A percentile compares a stretch with the other conserved stretches of the same genome.
Evolutionary conservation across 2,888 invertebrate genomes (phyloP).

Genomic region (Anthophora plumipes): DNA sequence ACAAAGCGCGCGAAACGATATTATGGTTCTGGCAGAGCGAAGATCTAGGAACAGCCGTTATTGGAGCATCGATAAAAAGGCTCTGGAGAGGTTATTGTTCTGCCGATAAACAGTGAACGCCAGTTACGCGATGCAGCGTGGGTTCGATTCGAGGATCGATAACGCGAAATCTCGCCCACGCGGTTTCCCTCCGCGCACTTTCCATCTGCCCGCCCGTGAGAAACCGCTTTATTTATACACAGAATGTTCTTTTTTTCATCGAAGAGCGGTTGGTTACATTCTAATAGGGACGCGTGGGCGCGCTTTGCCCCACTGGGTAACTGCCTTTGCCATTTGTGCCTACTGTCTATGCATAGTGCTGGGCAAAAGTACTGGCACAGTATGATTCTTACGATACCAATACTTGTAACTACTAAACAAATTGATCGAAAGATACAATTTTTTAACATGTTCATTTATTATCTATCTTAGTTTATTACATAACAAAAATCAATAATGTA

Average conservation of each 20-base stretch:
- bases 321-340: neutral
- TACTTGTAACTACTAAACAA: too few species aligned
- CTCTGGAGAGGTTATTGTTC: slow-evolving; percentile 44
- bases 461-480: too few species aligned
- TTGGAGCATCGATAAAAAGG: slow-evolving; percentile 49
- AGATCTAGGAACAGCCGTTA: slow-evolving; percentile 24
- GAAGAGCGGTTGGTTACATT: neutral
- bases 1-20: neutral
- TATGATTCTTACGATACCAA: too few species aligned
- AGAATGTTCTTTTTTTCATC: slow-evolving; percentile 49
- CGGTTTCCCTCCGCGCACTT: slow-evolving; percentile 48
- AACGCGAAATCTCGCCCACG: slow-evolving; percentile 58
- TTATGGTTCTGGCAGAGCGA: slow-evolving; percentile 7
- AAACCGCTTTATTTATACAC: slow-evolving; percentile 56
- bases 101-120: slow-evolving; percentile 32
- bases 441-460: too few species aligned
- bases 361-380: too few species aligned
- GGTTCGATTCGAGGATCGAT: slow-evolving; percentile 55
- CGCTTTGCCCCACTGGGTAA: neutral
- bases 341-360: neutral
- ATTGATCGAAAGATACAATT: too few species aligned
- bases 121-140: slow-evolving; percentile 44
- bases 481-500: too few species aligned
- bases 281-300: slow-evolving; percentile 1
- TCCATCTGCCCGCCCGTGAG: slow-evolving; percentile 52